These are phyloP conservation scores for Drosophila arawakana DNA, from an alignment of 1,140 invertebrate species.

Conservation along the genomic window DNA sequence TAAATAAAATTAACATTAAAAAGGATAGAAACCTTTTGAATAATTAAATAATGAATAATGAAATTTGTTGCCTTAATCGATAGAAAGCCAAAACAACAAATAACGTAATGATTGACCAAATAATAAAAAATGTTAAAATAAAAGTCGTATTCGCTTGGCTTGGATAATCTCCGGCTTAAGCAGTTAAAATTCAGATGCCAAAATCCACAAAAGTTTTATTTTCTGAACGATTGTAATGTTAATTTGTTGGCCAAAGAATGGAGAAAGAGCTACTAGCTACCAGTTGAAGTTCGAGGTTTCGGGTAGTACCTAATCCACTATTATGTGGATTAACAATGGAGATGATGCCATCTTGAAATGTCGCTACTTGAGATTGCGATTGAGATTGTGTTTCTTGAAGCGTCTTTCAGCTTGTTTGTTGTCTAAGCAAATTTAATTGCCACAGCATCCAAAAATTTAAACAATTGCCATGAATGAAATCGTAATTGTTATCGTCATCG, in stretches of 20 bases:
- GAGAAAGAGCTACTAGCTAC: constrained; percentile 14
- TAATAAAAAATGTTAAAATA: constrained; percentile 7
- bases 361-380: constrained; percentile 58
- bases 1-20: no score
- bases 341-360: constrained; percentile 68
- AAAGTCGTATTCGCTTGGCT: neutral
- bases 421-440: constrained; percentile 76
- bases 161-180: neutral
- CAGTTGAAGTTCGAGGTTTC: neutral
- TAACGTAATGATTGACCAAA: neutral
- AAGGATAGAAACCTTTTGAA: no score
- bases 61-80: neutral
- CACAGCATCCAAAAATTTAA: constrained; percentile 33
- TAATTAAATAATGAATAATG: no score
- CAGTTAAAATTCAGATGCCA: constrained; percentile 4
- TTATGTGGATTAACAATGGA: constrained; percentile 54
- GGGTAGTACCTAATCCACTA: constrained; percentile 63
- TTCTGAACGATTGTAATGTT: constrained; percentile 23
- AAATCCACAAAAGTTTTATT: constrained; percentile 6
- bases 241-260: constrained; percentile 8
- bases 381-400: constrained; percentile 1
- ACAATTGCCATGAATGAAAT: constrained; percentile 64
- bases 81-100: neutral
- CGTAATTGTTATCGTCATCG: constrained; percentile 18
- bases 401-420: constrained; percentile 35